phyloP scores from a whole-genome alignment of 2,797 vertebrate species.

The Cichlasoma orientale region DNA sequence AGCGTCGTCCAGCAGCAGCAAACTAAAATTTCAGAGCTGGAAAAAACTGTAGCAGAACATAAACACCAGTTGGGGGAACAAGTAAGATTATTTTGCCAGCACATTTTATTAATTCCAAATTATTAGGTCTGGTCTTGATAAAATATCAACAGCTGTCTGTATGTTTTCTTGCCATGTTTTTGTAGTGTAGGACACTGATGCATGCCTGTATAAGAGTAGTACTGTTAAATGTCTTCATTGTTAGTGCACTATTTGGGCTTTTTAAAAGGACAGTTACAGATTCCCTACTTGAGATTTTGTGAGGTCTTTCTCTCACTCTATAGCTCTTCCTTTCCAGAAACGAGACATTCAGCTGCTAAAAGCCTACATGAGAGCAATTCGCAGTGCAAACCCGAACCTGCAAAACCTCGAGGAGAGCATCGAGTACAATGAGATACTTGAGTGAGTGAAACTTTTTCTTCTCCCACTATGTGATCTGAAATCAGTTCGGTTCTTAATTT shows the following conservation, averaged over 20 bases:
- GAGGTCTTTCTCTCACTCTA: background rate
- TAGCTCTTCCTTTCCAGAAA: slow-evolving; percentile 80
- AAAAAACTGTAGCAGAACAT: slow-evolving; percentile 92
- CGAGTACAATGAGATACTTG: slow-evolving; percentile 98
- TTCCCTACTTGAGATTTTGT: background rate
- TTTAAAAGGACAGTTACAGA: background rate
- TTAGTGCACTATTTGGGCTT: background rate
- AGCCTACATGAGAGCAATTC: slow-evolving; percentile 97
- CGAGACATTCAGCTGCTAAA: slow-evolving; percentile 97
- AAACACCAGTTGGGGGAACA: slow-evolving; percentile 97
- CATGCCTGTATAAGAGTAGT: background rate
- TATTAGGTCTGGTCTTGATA: background rate
- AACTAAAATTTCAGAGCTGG: slow-evolving; percentile 92
- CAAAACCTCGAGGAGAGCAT: slow-evolving; percentile 98
- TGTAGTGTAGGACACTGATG: background rate
- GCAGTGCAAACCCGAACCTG: slow-evolving; percentile 96
- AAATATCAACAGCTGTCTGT: background rate
- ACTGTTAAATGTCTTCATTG: background rate
- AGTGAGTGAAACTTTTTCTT: slow-evolving; percentile 81
- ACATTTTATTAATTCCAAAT: background rate
- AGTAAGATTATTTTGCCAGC: slow-evolving; percentile 71
- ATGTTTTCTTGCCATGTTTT: background rate
- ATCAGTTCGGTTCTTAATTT: background rate
- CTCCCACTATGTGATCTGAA: background rate
- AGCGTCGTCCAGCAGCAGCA: slow-evolving; percentile 95